Percentiles rank a stretch among this genome's conserved stretches.
phyloP scores from a whole-genome alignment of 2,888 invertebrate species.

The Coelogynopora nodosa region DNA sequence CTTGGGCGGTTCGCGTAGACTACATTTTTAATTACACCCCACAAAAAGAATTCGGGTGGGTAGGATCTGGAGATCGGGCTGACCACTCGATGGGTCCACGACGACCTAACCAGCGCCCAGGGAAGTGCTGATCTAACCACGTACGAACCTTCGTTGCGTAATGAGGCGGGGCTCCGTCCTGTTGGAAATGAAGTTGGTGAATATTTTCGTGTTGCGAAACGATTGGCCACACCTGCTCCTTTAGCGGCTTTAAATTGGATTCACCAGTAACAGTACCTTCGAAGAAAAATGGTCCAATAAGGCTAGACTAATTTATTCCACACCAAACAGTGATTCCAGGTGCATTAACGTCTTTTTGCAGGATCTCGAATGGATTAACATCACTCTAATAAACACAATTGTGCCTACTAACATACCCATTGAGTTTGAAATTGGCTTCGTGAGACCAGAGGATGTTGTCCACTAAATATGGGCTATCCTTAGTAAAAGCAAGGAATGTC shows the following conservation, averaged over 20 bases:
- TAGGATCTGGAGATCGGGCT: background rate
- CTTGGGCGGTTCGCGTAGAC: background rate
- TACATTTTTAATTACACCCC: background rate
- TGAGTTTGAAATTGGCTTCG: constrained; percentile 40
- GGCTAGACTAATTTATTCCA: background rate
- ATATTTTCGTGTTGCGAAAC: background rate
- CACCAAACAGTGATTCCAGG: constrained; percentile 26
- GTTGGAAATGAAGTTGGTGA: background rate
- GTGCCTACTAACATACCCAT: constrained; percentile 39
- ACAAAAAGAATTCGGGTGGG: background rate
- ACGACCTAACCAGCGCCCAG: background rate
- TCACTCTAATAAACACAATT: constrained; percentile 32
- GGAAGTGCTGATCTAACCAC: background rate
- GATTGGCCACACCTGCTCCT: constrained; percentile 29
- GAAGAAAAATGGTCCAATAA: constrained; percentile 14
- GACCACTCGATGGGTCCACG: background rate
- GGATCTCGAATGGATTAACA: constrained; percentile 21
- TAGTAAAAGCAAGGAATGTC: background rate
- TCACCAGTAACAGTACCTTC: constrained; percentile 37
- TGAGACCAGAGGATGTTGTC: constrained; percentile 34
- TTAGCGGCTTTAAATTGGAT: constrained; percentile 37
- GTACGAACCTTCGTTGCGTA: background rate
- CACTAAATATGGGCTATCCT: background rate
- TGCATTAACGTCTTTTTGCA: constrained; percentile 21
- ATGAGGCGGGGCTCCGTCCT: background rate